Evolutionary conservation across 2,113 vertebrate genomes (phyloP).

Genomic region (Pelvicachromis taeniatus): DNA sequence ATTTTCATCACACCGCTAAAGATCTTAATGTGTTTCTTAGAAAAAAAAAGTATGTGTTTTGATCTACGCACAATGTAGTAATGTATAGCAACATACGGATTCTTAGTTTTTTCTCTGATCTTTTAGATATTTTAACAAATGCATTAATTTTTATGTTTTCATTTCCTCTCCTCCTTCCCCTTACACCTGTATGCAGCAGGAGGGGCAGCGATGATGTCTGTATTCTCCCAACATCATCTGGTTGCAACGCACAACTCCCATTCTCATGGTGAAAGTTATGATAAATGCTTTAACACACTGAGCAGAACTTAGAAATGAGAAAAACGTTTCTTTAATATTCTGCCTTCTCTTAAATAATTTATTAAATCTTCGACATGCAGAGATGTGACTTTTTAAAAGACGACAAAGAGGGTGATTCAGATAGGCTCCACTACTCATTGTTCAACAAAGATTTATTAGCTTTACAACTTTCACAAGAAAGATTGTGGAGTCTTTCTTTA

Average conservation of each 20-base stretch:
- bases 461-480: not conserved
- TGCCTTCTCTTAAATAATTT: not conserved
- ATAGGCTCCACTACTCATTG: constrained; percentile 48
- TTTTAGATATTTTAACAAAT: not conserved
- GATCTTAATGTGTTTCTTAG: not conserved
- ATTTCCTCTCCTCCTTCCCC: not conserved
- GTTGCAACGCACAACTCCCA: not conserved
- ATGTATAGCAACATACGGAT: not conserved
- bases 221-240: not conserved
- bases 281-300: not conserved
- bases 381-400: not conserved
- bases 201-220: not conserved
- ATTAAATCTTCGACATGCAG: not conserved
- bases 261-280: not conserved
- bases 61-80: not conserved
- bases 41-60: not conserved
- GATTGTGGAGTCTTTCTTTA: not conserved
- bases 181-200: not conserved
- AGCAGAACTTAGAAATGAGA: not conserved
- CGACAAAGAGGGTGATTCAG: constrained; percentile 11
- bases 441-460: constrained; percentile 22
- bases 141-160: not conserved
- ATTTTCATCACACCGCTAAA: not conserved
- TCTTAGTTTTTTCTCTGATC: not conserved
- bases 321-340: not conserved